A percentile compares a stretch with the other conserved stretches of the same genome.
Conservation (phyloP, 2,888 invertebrate genomes). For the Lydus trimaculatus region DNA sequence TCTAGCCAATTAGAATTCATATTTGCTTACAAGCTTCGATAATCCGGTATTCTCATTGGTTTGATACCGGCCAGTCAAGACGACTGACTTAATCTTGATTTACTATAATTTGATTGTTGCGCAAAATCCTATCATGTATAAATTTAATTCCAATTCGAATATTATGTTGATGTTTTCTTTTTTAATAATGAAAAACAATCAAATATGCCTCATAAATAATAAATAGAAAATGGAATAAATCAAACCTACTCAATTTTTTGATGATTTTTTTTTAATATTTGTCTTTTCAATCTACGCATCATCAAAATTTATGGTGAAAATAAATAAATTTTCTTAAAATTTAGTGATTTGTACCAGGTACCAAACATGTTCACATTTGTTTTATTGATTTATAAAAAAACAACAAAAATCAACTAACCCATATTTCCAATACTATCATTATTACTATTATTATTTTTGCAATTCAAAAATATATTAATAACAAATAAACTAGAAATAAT, state of each 20-base stretch:
- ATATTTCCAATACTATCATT: background rate
- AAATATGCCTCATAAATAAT: background rate
- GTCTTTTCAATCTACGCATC: background rate
- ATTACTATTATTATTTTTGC: background rate
- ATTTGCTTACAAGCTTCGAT: no score
- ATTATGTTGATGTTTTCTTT: background rate
- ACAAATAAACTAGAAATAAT: background rate
- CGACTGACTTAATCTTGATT: no score
- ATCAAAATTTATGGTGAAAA: background rate
- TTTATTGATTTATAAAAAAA: background rate
- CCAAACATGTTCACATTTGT: background rate
- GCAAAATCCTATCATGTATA: background rate
- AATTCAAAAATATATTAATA: background rate
- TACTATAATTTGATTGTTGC: no score
- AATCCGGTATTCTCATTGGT: no score
- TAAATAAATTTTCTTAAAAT: background rate
- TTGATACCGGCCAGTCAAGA: no score
- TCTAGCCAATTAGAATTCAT: no score
- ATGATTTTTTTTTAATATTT: no score
- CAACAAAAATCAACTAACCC: background rate
- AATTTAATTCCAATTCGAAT: background rate
- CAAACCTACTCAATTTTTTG: background rate
- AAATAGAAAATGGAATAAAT: background rate
- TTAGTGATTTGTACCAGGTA: background rate
- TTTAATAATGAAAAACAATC: background rate